Evolutionary conservation across 2,888 invertebrate species (phyloP).

Genomic region (Folsomia manolachei): DNA sequence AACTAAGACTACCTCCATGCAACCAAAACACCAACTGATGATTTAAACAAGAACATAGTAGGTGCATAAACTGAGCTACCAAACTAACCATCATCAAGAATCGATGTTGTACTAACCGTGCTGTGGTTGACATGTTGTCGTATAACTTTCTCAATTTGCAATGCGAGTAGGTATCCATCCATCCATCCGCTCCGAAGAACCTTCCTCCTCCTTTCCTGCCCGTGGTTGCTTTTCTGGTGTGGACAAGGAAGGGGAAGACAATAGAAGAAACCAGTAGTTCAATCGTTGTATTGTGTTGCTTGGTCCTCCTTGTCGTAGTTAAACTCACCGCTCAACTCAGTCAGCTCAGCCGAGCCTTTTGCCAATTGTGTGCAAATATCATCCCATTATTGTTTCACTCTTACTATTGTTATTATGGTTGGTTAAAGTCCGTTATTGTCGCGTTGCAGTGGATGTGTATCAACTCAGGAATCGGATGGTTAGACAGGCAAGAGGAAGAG

Average conservation of each 20-base stretch:
- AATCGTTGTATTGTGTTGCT: neutral
- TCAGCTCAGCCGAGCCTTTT: neutral
- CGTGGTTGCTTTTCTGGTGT: neutral
- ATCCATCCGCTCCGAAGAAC: neutral
- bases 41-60: neutral
- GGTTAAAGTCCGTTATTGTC: neutral
- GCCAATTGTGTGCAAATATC: neutral
- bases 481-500: neutral
- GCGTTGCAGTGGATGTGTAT: too few species aligned
- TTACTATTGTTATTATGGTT: neutral
- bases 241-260: neutral
- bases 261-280: neutral
- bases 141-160: neutral
- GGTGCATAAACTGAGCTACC: neutral
- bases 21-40: too few species aligned
- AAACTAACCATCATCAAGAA: neutral
- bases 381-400: neutral
- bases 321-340: neutral
- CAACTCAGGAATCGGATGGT: too few species aligned
- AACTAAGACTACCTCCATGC: too few species aligned
- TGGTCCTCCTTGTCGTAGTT: neutral
- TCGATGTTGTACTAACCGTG: neutral
- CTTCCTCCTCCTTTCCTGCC: neutral
- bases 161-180: neutral
- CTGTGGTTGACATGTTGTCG: neutral